Conservation (phyloP, 2,888 invertebrate species). For the Periphyllus acericola region DNA sequence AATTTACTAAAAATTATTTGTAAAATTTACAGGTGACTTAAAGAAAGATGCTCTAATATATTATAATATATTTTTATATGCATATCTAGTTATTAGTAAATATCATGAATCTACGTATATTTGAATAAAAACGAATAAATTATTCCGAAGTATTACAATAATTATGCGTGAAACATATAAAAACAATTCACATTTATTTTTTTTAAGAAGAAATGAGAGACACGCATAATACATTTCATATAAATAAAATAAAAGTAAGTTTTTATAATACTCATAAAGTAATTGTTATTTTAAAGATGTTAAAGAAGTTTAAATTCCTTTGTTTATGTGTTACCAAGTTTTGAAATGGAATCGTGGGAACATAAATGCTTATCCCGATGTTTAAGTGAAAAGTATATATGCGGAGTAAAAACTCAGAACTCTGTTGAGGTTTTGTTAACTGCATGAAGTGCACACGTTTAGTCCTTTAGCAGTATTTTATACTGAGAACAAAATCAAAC, state of each 20-base stretch:
- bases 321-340: neutral
- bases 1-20: too few species aligned
- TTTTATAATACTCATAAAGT: neutral
- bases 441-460: too few species aligned
- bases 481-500: neutral
- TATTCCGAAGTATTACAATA: neutral
- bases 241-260: neutral
- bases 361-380: neutral
- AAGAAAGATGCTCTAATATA: too few species aligned
- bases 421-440: neutral
- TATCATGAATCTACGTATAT: neutral
- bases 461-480: neutral
- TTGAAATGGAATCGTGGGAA: conserved; percentile 13
- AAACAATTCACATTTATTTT: neutral
- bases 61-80: too few species aligned
- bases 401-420: neutral
- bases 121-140: neutral
- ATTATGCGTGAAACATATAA: neutral
- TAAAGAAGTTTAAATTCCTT: neutral
- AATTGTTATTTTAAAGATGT: too few species aligned
- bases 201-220: neutral
- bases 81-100: too few species aligned
- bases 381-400: neutral
- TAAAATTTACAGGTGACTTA: too few species aligned
- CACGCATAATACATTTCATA: neutral